Conservation (phyloP, 2,888 invertebrate species). For the Glyphotaelius pellucidus region DNA sequence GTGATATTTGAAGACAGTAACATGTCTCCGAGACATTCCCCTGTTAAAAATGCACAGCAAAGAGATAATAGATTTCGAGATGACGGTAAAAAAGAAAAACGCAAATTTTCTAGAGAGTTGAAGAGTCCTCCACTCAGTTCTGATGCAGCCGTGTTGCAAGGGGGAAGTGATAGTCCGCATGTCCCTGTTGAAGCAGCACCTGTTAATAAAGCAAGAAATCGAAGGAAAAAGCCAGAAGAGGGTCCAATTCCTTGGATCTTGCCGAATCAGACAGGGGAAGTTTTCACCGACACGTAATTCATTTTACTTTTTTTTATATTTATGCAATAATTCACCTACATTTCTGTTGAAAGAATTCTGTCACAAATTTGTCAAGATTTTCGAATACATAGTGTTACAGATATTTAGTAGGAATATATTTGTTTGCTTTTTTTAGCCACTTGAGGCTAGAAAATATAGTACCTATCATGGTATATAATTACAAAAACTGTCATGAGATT, state of each 20-base stretch:
- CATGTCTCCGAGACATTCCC: constrained; percentile 46
- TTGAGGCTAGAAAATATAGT: too few relatives aligned
- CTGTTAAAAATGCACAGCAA: constrained; percentile 9
- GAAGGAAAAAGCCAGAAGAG: constrained; percentile 68
- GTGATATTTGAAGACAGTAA: constrained; percentile 28
- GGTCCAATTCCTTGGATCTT: constrained; percentile 69
- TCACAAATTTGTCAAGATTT: neutral
- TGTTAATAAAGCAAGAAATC: constrained; percentile 40
- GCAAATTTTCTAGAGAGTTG: constrained; percentile 40
- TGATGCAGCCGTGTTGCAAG: neutral
- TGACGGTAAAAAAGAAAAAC: constrained; percentile 48
- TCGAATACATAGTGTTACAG: neutral
- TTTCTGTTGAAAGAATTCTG: neutral
- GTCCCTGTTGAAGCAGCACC: constrained; percentile 9
- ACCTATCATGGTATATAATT: too few relatives aligned
- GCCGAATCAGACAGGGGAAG: constrained; percentile 63
- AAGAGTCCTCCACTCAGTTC: neutral
- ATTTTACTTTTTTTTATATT: neutral
- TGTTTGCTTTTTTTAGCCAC: neutral
- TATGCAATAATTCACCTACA: neutral
- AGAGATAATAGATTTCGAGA: constrained; percentile 45
- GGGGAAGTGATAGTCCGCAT: neutral
- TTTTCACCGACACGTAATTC: neutral
- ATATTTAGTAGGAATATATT: neutral
- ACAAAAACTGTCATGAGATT: too few relatives aligned